Evolutionary conservation across 2,888 invertebrate species (phyloP).

Genomic region (Unio delphinus): DNA sequence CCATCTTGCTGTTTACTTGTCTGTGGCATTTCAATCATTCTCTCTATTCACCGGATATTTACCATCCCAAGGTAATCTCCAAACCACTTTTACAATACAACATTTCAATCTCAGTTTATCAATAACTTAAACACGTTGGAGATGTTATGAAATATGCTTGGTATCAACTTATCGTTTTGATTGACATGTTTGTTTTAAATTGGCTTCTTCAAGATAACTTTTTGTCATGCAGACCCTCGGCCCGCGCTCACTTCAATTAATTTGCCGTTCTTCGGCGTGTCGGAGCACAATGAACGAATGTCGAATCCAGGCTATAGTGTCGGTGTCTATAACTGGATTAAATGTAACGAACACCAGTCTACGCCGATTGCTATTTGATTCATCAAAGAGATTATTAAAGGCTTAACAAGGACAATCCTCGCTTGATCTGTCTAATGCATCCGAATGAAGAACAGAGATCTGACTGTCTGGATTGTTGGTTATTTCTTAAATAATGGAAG

Average conservation of each 20-base stretch:
- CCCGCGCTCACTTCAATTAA: conserved; percentile 32
- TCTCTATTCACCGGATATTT: no score
- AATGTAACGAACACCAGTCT: conserved; percentile 25
- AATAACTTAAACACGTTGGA: conserved; percentile 12
- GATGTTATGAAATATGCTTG: conserved; percentile 38
- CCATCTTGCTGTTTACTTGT: no score
- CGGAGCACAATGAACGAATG: conserved; percentile 2
- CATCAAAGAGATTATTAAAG: conserved; percentile 29
- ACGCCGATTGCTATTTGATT: conserved; percentile 29
- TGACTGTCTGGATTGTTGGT: conserved; percentile 24
- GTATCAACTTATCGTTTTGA: conserved; percentile 29
- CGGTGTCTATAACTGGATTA: conserved; percentile 13
- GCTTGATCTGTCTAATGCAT: conserved; percentile 33
- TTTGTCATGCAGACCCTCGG: conserved; percentile 22
- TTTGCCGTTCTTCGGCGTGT: conserved; percentile 7
- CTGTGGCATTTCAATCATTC: no score
- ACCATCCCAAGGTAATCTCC: no score
- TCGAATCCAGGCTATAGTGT: conserved; percentile 5
- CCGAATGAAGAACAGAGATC: conserved; percentile 28
- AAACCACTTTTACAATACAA: no score
- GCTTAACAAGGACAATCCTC: conserved; percentile 9
- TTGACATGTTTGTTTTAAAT: conserved; percentile 36
- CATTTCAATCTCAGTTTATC: conserved; percentile 16
- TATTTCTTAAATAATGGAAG: conserved; percentile 30
- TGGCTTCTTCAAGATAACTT: conserved; percentile 25